These are phyloP conservation scores for Podarcis muralis DNA, from an alignment of 2,113 vertebrate genomes.

Conservation along the genomic window DNA sequence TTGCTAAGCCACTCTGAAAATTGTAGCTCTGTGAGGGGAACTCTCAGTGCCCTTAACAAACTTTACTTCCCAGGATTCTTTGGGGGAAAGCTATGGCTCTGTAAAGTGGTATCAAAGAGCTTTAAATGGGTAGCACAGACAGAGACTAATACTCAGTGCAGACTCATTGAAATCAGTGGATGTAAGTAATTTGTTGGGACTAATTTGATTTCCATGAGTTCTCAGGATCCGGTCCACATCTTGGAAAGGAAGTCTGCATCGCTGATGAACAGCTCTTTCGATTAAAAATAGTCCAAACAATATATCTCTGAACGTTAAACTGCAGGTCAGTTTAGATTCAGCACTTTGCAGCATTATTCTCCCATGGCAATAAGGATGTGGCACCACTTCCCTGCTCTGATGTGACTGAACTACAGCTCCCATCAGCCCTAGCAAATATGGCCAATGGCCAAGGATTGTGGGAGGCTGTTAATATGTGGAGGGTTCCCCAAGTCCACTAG, in stretches of 20 bases:
- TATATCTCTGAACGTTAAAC: not conserved
- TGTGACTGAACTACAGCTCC: not conserved
- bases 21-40: too few relatives aligned
- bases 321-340: not conserved
- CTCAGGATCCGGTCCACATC: not conserved
- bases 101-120: too few relatives aligned
- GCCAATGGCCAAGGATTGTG: not conserved
- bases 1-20: too few relatives aligned
- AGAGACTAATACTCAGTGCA: too few relatives aligned
- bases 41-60: too few relatives aligned
- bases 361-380: not conserved
- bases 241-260: not conserved
- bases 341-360: not conserved
- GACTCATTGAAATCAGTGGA: too few relatives aligned
- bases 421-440: not conserved
- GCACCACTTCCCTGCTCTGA: not conserved
- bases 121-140: too few relatives aligned
- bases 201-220: not conserved
- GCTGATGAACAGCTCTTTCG: constrained; percentile 20
- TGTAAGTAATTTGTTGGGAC: too few relatives aligned
- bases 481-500: too few relatives aligned
- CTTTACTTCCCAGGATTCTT: too few relatives aligned
- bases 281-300: not conserved
- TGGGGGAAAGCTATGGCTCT: too few relatives aligned
- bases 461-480: not conserved